Evolutionary conservation across 2,797 vertebrate species (phyloP).

Genomic region (Hippopotamyrus pictus): DNA sequence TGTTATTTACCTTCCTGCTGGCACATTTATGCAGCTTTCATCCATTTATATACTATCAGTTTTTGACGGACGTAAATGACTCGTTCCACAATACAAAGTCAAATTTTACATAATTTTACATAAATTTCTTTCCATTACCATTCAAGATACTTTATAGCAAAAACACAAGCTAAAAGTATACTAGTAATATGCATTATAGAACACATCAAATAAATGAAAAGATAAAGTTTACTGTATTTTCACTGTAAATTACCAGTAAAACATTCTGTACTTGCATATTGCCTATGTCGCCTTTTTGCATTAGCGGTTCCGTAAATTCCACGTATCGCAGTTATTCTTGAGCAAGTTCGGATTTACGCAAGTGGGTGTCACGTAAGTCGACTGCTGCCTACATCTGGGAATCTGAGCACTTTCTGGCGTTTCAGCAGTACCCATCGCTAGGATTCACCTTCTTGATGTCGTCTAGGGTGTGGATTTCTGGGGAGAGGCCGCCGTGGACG

Average conservation of each 20-base stretch:
- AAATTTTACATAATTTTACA: neutral
- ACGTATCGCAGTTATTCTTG: neutral
- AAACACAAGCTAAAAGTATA: neutral
- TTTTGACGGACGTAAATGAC: neutral
- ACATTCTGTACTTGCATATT: neutral
- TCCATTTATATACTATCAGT: neutral
- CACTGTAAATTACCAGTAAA: neutral
- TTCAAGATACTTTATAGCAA: neutral
- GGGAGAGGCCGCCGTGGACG: slow-evolving; percentile 72
- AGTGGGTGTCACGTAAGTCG: neutral
- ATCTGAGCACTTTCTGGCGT: neutral
- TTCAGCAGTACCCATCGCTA: neutral
- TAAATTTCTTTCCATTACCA: neutral
- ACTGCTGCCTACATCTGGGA: neutral
- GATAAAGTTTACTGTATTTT: neutral
- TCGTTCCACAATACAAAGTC: neutral
- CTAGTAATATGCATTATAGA: neutral
- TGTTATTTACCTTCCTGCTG: neutral
- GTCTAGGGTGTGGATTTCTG: slow-evolving; percentile 75
- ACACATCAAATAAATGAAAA: neutral
- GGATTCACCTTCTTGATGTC: slow-evolving; percentile 71
- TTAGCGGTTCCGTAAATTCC: neutral
- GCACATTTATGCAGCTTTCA: neutral
- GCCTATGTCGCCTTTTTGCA: neutral
- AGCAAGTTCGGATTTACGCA: neutral